Evolutionary conservation across 2,888 invertebrate species (phyloP).

Genomic region (Hoplodrina ambigua): DNA sequence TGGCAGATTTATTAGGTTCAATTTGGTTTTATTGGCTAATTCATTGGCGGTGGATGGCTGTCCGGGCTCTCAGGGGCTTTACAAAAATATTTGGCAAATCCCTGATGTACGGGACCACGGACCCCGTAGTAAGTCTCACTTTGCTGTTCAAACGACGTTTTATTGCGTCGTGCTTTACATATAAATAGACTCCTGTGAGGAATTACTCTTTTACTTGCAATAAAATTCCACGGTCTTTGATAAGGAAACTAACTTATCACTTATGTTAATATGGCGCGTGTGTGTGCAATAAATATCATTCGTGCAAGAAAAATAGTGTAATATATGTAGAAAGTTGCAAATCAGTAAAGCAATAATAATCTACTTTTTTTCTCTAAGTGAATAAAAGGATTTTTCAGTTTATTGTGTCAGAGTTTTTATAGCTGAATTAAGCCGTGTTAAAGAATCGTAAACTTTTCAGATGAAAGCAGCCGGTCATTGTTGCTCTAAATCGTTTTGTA

Average conservation of each 20-base stretch:
- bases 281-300: slow-evolving; percentile 38
- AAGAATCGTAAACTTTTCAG: slow-evolving; percentile 57
- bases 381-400: slow-evolving; percentile 40
- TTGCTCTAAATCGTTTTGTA: slow-evolving; percentile 44
- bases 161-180: slow-evolving; percentile 83
- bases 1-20: slow-evolving; percentile 87
- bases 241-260: slow-evolving; percentile 59
- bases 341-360: slow-evolving; percentile 14
- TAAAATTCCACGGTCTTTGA: slow-evolving; percentile 60
- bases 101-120: slow-evolving; percentile 73
- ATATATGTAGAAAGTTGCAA: slow-evolving; percentile 2
- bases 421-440: slow-evolving; percentile 49
- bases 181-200: slow-evolving; percentile 76
- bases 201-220: slow-evolving; percentile 76
- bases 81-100: slow-evolving; percentile 80
- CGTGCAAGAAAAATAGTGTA: background rate
- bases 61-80: slow-evolving; percentile 67
- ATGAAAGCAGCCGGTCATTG: slow-evolving; percentile 40
- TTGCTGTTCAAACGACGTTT: slow-evolving; percentile 76
- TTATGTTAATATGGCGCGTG: slow-evolving; percentile 40
- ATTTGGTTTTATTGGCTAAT: slow-evolving; percentile 89
- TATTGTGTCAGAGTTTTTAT: slow-evolving; percentile 47
- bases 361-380: slow-evolving; percentile 22
- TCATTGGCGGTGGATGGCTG: slow-evolving; percentile 83
- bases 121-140: slow-evolving; percentile 68